Evolutionary conservation across 2,888 invertebrate genomes (phyloP).

Genomic region (Mylabris sibirica): DNA sequence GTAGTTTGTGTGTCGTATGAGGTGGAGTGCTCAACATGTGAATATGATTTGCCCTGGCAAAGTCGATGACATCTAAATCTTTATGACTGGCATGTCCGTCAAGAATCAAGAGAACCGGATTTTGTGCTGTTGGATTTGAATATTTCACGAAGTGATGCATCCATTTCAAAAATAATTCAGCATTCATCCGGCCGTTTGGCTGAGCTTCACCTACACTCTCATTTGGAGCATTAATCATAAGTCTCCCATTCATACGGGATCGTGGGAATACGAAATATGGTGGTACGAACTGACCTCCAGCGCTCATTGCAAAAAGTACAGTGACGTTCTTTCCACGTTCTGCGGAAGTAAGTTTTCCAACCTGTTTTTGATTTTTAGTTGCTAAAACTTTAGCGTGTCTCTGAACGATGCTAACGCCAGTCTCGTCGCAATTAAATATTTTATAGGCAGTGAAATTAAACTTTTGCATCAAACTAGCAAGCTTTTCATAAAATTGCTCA

Average conservation of each 20-base stretch:
- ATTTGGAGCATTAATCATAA: conserved; percentile 30
- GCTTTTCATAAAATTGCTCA: conserved; percentile 7
- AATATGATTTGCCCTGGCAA: conserved; percentile 48
- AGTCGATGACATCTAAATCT: conserved; percentile 46
- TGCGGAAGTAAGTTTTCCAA: conserved; percentile 15
- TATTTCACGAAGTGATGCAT: conserved; percentile 34
- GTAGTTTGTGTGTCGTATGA: conserved; percentile 49
- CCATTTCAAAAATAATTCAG: conserved; percentile 37
- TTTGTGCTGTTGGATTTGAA: conserved; percentile 23
- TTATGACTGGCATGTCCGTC: conserved; percentile 51
- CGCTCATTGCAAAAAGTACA: conserved; percentile 10
- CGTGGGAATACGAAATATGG: conserved; percentile 21
- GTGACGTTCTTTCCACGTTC: conserved; percentile 19
- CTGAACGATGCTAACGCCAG: conserved; percentile 10
- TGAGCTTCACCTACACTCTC: conserved; percentile 16
- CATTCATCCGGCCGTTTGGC: conserved; percentile 47
- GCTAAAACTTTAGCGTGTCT: conserved; percentile 15
- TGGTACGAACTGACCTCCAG: conserved; percentile 12
- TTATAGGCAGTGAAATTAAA: conserved; percentile 1
- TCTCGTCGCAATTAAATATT: conserved; percentile 26
- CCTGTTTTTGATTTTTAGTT: conserved; percentile 17
- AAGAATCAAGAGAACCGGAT: conserved; percentile 46
- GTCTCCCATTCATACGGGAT: conserved; percentile 5
- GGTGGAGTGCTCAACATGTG: conserved; percentile 53
- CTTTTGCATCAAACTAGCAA: background rate